Conservation (phyloP, 2,797 vertebrate genomes). For the Mallotus villosus region DNA sequence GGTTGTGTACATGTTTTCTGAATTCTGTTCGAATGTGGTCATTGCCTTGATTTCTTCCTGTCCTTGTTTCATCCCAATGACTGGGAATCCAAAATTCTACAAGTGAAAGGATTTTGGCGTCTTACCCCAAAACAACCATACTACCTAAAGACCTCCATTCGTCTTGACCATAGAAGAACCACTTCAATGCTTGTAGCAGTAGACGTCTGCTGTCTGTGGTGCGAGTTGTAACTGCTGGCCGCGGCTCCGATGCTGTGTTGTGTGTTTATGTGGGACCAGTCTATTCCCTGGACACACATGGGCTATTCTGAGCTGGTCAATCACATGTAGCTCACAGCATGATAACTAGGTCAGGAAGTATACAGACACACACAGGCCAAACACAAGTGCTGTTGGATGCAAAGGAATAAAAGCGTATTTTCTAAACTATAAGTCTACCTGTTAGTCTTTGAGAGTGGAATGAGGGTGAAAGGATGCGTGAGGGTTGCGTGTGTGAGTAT, state of each 20-base stretch:
- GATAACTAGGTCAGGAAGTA: conserved; percentile 14
- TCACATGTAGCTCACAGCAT: conserved; percentile 25
- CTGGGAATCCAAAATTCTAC: neutral
- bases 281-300: conserved; percentile 10
- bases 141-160: conserved; percentile 15
- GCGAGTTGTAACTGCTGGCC: neutral
- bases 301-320: conserved; percentile 26
- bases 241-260: neutral
- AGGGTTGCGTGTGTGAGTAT: neutral
- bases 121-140: conserved; percentile 6
- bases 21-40: too few species aligned
- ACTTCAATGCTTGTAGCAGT: neutral
- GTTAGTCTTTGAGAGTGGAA: neutral
- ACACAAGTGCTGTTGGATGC: conserved; percentile 28
- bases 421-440: conserved; percentile 36
- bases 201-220: neutral
- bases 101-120: too few species aligned
- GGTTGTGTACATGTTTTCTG: too few species aligned
- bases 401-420: conserved; percentile 72
- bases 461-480: neutral
- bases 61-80: neutral
- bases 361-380: conserved; percentile 4
- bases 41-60: too few species aligned
- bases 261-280: conserved; percentile 1
- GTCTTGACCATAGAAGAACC: neutral